These are phyloP conservation scores for Hydrozoanthus gracilis DNA, from an alignment of 92 coral and sea anemone genomes.

Conservation along the genomic window DNA sequence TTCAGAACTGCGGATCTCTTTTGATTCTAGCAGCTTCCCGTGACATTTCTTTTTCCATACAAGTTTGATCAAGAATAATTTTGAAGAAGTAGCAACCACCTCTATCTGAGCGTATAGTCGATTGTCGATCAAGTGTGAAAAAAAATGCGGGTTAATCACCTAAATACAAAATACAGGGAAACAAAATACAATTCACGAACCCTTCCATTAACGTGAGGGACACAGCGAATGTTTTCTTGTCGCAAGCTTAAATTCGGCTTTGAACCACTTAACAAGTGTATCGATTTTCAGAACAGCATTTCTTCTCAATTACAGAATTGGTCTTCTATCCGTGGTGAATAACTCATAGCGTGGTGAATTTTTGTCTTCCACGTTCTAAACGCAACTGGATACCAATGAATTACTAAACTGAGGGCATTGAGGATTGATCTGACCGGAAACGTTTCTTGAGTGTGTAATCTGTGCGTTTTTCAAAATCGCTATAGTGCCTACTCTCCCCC, in stretches of 20 bases:
- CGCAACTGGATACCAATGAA: slow-evolving; percentile 10
- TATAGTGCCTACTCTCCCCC: background rate
- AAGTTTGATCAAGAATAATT: too few relatives aligned
- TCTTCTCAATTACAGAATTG: background rate
- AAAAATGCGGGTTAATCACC: too few relatives aligned
- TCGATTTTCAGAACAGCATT: background rate
- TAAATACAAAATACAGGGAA: too few relatives aligned
- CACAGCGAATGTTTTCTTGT: too few relatives aligned
- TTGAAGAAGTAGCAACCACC: too few relatives aligned
- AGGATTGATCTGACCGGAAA: slow-evolving; percentile 29
- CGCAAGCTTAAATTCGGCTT: background rate
- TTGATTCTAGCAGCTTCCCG: too few relatives aligned
- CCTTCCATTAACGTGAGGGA: too few relatives aligned
- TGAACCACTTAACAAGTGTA: background rate
- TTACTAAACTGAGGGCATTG: background rate
- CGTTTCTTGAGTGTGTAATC: background rate
- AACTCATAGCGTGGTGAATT: background rate
- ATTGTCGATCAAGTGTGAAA: too few relatives aligned
- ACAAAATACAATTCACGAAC: too few relatives aligned
- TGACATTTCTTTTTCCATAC: too few relatives aligned
- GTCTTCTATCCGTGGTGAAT: background rate
- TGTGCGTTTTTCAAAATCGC: slow-evolving; percentile 11
- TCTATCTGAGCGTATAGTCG: too few relatives aligned
- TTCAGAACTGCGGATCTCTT: too few relatives aligned
- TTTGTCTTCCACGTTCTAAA: background rate